phyloP scores from a whole-genome alignment of 37 sponge, comb jelly and placozoan genomes.

The Chondrilla cf. caribensis region DNA sequence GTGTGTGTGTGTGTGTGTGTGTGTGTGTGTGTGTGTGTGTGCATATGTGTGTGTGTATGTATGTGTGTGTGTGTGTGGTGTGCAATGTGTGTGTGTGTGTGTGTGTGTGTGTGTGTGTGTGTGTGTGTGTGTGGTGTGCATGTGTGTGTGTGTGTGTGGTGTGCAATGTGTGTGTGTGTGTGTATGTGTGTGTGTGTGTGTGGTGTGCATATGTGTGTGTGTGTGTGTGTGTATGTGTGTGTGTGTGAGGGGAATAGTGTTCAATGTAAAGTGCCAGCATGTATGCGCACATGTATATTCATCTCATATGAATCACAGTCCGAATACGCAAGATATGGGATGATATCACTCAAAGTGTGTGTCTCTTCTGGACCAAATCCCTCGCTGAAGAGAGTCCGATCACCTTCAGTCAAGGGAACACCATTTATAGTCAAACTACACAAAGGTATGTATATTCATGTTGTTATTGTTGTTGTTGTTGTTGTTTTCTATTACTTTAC shows the following conservation, averaged over 20 bases:
- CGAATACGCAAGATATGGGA: neutral
- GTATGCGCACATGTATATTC: neutral
- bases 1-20: too few species aligned
- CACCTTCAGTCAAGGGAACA: slow-evolving; percentile 34
- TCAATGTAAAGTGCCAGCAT: neutral
- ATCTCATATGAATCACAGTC: slow-evolving; percentile 3
- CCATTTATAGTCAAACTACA: slow-evolving; percentile 30
- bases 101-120: too few species aligned
- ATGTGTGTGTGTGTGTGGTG: neutral
- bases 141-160: too few species aligned
- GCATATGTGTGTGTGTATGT: slow-evolving; percentile 27
- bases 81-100: too few species aligned
- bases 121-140: too few species aligned
- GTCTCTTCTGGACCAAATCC: slow-evolving; percentile 28
- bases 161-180: too few species aligned
- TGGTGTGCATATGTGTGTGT: too few species aligned
- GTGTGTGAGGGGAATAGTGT: neutral
- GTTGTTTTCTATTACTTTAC: too few species aligned
- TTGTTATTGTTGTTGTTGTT: too few species aligned
- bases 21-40: too few species aligned
- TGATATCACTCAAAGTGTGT: slow-evolving; percentile 23
- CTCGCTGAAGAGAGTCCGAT: neutral
- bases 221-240: too few species aligned
- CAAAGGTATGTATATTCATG: slow-evolving; percentile 4
- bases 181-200: too few species aligned